phyloP scores from a whole-genome alignment of 1,140 invertebrate species.

The Drosophila bocki region DNA sequence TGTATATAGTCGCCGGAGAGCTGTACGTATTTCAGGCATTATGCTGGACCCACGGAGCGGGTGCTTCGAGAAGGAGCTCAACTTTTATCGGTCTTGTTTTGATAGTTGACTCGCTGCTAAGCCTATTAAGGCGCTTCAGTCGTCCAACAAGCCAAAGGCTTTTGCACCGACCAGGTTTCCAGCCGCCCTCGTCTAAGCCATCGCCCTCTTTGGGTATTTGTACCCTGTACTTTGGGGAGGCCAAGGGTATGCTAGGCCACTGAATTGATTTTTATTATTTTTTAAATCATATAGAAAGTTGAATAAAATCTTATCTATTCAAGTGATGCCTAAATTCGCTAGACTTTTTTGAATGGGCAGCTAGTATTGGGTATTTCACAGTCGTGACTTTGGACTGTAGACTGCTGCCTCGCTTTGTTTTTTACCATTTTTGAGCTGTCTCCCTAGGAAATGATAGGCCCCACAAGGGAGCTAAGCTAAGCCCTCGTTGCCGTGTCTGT shows the following conservation, averaged over 20 bases:
- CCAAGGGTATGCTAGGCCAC: background rate
- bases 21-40: constrained; percentile 14
- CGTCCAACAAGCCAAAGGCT: constrained; percentile 73
- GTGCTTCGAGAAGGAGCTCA: constrained; percentile 26
- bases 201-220: background rate
- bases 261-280: background rate
- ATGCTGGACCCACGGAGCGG: constrained; percentile 17
- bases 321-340: background rate
- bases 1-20: constrained; percentile 7
- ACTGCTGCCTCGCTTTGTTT: background rate
- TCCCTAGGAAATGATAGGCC: constrained; percentile 58
- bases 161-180: constrained; percentile 71
- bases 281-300: too few species aligned
- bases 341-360: too few species aligned
- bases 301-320: too few species aligned
- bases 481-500: constrained; percentile 46
- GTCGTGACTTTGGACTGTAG: background rate
- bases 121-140: constrained; percentile 77
- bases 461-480: constrained; percentile 60
- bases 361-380: too few species aligned
- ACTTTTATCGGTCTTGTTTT: constrained; percentile 79
- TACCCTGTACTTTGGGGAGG: background rate
- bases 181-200: constrained; percentile 6
- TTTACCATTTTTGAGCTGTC: constrained; percentile 19
- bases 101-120: constrained; percentile 78